Evolutionary conservation across 2,797 vertebrate species (phyloP).

Genomic region (Echiichthys vipera): DNA sequence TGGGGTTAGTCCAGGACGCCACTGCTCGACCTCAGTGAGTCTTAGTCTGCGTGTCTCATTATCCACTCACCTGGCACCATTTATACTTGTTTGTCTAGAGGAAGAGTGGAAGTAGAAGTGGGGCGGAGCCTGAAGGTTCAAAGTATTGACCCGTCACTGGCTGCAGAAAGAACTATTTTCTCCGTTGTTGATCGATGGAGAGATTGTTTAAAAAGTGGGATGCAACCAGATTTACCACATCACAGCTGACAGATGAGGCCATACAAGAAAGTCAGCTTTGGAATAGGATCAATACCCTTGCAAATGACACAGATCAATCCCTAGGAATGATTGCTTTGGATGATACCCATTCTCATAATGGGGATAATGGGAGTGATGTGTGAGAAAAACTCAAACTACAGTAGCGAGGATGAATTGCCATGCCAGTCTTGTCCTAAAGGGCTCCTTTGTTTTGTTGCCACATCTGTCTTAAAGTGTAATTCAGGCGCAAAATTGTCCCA

Average conservation of each 20-base stretch:
- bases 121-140: slow-evolving; percentile 35
- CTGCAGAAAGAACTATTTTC: slow-evolving; percentile 27
- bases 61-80: slow-evolving; percentile 62
- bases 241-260: background rate
- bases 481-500: no score
- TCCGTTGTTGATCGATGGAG: slow-evolving; percentile 53
- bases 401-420: slow-evolving; percentile 41
- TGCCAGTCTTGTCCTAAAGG: background rate
- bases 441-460: background rate
- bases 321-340: slow-evolving; percentile 39
- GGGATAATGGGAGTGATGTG: slow-evolving; percentile 32
- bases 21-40: slow-evolving; percentile 14
- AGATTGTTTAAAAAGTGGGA: slow-evolving; percentile 44
- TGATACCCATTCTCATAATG: slow-evolving; percentile 24
- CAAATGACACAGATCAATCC: slow-evolving; percentile 50
- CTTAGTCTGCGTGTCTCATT: slow-evolving; percentile 65
- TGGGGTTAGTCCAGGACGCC: slow-evolving; percentile 38
- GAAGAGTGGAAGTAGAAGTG: slow-evolving; percentile 41
- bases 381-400: slow-evolving; percentile 36
- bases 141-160: slow-evolving; percentile 50
- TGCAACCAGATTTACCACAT: slow-evolving; percentile 7
- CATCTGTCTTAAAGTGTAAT: slow-evolving; percentile 20
- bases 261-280: slow-evolving; percentile 26
- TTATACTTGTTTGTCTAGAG: slow-evolving; percentile 71
- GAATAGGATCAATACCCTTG: slow-evolving; percentile 42